Conservation (phyloP, 1,140 invertebrate genomes). For the Euschistus heros region DNA sequence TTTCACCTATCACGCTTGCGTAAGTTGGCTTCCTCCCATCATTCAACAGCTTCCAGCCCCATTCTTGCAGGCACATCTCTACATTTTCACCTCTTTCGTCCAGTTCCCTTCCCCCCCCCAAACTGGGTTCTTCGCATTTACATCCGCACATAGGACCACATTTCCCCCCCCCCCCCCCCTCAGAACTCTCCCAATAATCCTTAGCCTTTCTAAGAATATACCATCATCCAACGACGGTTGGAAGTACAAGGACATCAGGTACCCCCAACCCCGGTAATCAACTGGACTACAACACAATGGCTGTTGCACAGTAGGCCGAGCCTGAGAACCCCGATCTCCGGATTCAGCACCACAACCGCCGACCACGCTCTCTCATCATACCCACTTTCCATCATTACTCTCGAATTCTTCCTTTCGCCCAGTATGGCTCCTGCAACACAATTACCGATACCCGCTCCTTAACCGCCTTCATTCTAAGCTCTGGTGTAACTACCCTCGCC, state of each 20-base stretch:
- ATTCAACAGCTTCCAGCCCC: background rate
- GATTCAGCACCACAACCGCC: background rate
- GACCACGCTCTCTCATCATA: background rate
- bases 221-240: too few relatives aligned
- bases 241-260: background rate
- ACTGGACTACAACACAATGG: background rate
- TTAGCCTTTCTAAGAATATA: background rate
- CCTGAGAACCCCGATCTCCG: background rate
- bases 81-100: conserved; percentile 3
- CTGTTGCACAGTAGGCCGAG: background rate
- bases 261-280: background rate
- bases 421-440: background rate
- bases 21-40: background rate
- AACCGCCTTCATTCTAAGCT: background rate
- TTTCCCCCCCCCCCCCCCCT: background rate
- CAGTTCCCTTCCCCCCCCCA: background rate
- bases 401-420: background rate
- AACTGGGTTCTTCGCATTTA: background rate
- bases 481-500: too few relatives aligned
- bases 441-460: background rate
- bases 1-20: background rate
- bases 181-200: background rate
- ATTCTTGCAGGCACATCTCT: background rate
- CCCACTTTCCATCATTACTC: background rate
- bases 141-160: background rate